These are phyloP conservation scores for Nesidiocoris tenuis DNA, from an alignment of 2,888 invertebrate genomes.

Conservation along the genomic window DNA sequence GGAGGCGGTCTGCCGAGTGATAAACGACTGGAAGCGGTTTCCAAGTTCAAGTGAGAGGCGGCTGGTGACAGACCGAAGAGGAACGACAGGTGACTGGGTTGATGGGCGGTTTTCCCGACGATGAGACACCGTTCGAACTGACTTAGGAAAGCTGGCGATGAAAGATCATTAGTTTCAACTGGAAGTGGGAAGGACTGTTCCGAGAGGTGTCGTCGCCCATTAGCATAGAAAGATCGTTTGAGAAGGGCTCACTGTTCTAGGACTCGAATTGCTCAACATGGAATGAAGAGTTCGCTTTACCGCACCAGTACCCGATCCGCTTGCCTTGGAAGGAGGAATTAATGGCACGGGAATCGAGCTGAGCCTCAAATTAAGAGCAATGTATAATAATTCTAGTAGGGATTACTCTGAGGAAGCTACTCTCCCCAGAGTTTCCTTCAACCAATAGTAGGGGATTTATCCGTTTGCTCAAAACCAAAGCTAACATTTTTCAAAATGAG, in stretches of 20 bases:
- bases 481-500: too few relatives aligned
- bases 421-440: too few relatives aligned
- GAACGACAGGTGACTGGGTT: constrained; percentile 6
- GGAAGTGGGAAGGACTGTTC: constrained; percentile 6
- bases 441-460: too few relatives aligned
- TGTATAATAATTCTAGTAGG: too few relatives aligned
- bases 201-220: constrained; percentile 29
- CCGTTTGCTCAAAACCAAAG: too few relatives aligned
- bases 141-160: constrained; percentile 45
- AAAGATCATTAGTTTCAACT: constrained; percentile 49
- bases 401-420: too few relatives aligned
- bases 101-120: constrained; percentile 35
- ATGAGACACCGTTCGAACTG: neutral
- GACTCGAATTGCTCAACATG: neutral
- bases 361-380: constrained; percentile 8
- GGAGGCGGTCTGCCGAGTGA: constrained; percentile 23
- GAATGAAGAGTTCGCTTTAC: constrained; percentile 15
- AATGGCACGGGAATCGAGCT: constrained; percentile 12
- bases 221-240: constrained; percentile 48
- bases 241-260: constrained; percentile 13
- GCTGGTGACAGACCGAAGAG: constrained; percentile 5
- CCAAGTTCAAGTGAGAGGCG: constrained; percentile 9
- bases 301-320: neutral
- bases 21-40: constrained; percentile 10
- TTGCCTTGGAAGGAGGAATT: constrained; percentile 15